Conservation (phyloP, 2,888 invertebrate genomes). For the Aphodius granarius region DNA sequence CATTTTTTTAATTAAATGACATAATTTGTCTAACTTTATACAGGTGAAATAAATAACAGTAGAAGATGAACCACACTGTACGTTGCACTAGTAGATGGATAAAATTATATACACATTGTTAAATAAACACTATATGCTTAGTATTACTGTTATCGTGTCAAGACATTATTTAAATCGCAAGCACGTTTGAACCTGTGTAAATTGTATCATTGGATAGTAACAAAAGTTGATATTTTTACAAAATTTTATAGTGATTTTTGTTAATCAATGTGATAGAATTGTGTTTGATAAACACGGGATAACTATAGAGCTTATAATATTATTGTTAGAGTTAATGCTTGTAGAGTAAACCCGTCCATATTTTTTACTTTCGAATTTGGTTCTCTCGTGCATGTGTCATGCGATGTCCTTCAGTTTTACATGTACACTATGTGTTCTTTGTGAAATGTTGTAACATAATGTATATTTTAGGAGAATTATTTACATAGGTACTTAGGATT, state of each 20-base stretch:
- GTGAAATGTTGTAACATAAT: slow-evolving; percentile 21
- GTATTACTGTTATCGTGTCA: slow-evolving; percentile 31
- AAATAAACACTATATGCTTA: slow-evolving; percentile 47
- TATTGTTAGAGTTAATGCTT: slow-evolving; percentile 25
- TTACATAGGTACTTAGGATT: slow-evolving; percentile 19
- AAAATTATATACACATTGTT: slow-evolving; percentile 43
- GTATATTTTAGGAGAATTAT: slow-evolving; percentile 25
- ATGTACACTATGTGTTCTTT: slow-evolving; percentile 6
- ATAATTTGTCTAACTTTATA: not conserved
- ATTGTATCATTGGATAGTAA: slow-evolving; percentile 10
- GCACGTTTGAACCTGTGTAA: slow-evolving; percentile 35
- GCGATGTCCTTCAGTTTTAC: not conserved
- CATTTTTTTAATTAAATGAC: too few relatives aligned
- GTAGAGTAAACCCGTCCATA: slow-evolving; percentile 34
- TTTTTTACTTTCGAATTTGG: slow-evolving; percentile 19
- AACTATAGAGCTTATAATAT: not conserved
- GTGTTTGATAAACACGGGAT: too few relatives aligned
- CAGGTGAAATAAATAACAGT: not conserved
- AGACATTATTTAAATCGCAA: slow-evolving; percentile 26
- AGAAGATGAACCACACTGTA: slow-evolving; percentile 35
- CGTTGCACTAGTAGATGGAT: slow-evolving; percentile 39
- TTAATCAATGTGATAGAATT: slow-evolving; percentile 30
- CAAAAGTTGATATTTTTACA: slow-evolving; percentile 31
- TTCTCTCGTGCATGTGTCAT: slow-evolving; percentile 31
- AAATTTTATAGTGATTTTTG: slow-evolving; percentile 23